A percentile compares a stretch with the other conserved stretches of the same genome.
Evolutionary conservation across 2,113 vertebrate species (phyloP).

Genomic region (Amazona vittata): DNA sequence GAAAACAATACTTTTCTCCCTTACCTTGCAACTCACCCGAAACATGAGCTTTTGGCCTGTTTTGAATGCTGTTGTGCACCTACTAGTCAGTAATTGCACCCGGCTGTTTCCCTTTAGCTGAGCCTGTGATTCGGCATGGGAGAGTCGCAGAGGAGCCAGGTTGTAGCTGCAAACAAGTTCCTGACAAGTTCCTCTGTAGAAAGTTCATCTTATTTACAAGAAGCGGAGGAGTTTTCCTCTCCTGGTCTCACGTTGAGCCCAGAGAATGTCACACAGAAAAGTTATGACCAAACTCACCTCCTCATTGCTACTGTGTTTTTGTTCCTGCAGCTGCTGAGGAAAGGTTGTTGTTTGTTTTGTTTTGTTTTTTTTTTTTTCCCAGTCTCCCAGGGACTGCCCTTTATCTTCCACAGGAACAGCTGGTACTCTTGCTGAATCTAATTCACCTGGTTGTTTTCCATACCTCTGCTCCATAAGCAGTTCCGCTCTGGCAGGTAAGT

Average conservation of each 20-base stretch:
- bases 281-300: neutral
- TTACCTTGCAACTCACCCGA: neutral
- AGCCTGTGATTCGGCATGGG: neutral
- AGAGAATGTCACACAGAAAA: neutral
- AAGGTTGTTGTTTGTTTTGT: neutral
- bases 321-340: neutral
- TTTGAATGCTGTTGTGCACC: neutral
- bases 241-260: neutral
- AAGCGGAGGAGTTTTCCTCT: neutral
- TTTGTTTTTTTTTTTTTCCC: neutral
- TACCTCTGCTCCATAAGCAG: neutral
- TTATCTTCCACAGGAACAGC: neutral
- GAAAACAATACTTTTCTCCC: neutral
- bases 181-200: neutral
- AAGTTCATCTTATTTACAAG: neutral
- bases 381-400: neutral
- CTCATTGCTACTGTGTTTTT: neutral
- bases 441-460: conserved; percentile 11
- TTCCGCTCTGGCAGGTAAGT: neutral
- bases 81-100: neutral
- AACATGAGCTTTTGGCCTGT: neutral
- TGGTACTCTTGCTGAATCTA: neutral
- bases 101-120: neutral
- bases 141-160: neutral
- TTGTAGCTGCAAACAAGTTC: neutral